Base-by-base conservation (phyloP, 2,888 invertebrate species). In the Dolomedes plantarius region DNA sequence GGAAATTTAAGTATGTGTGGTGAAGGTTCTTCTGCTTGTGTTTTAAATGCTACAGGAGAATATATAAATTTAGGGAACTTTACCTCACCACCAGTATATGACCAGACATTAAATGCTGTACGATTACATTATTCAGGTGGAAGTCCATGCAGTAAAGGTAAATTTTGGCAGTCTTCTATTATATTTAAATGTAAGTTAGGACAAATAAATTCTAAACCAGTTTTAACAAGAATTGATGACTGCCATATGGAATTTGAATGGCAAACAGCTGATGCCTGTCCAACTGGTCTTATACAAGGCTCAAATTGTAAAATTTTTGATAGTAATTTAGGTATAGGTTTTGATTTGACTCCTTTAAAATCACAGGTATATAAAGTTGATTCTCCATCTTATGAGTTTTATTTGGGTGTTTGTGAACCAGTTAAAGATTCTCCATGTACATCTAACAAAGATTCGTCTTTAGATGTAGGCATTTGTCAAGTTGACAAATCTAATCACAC, bases 201-300 rank as follows among this genome's bases (percentile, higher is more conserved):
- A 0, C 81, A 74, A n/a, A 68, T 83, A 13, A 77, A 88, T 62
- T 80, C 71, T 36, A 62, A 71, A 32, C 88, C 86, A 5, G 71
- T 75, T 46, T 41, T 90, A 36, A 87, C 88, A 1, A 88, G 83
- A 23, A 80, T 89, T 67, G 90, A 90, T 32, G 78, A 88, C 5
- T 91, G 91, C 87, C 71, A 80, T 11, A 90, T 91, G 86, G 89
- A 90, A 69, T 90, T 91, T 89, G 91, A 91, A 79, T 91, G 91
- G 91, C 89, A 90, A 41, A 91, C 91, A 19, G 90, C 90, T 11
- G 90, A 90, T 11, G 91, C 91, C 5, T 91, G 91, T 89, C 90
- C 89, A 1, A 39, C 68, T 39, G 80, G 75, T n/a, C 13, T 68
- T 7, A 62, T 85, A 28, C 50, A 78, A 23, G 89, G 89, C 16